Base-by-base conservation (phyloP, 2,888 invertebrate genomes). In the Strigamia maritima region DNA sequence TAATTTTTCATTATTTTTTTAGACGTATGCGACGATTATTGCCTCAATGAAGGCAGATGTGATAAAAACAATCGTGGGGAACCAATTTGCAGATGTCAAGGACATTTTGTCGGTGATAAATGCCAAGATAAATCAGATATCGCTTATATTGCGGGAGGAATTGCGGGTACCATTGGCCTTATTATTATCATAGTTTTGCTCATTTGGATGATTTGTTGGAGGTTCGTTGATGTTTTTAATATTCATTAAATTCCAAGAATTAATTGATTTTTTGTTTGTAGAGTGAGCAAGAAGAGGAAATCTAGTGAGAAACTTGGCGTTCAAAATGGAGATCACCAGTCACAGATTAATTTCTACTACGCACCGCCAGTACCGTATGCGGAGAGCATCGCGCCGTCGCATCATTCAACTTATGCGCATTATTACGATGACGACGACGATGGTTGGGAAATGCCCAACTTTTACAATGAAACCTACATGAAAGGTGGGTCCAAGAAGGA, bases 401-500 rank as follows among this genome's bases (percentile, higher is more conserved):
- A 96, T 86, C 96, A 96, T 85, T 95, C 95, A 76, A 96, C 96
- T 0, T 96, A 96, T 86, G 96, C 96, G 3, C 96, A 96, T 86
- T 96, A 96, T 86, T 96, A 96, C 83, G 95, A 96, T 85, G 95
- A 96, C 83, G 96, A 96, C 85, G 96, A 96, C 86, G 96, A 96
- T 84, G 96, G 95, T 75, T 96, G 96, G 96, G 96, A 96, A 86
- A 96, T 96, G 96, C 96, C 96, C 0, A 96, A 96, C 87, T 96
- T 96, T 87, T 96, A 96, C 87, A 95, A 95, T 86, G 96, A 96
- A 87, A 95, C 95, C 1, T 96, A 96, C 85, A 95, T 96, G 95
- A 96, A 96, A 82, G 83, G 83, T 80, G 77, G 75, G 80, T 54
- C 40, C 74, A 80, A 78, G 78, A 78, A 78, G 54, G 78, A 78